These are phyloP conservation scores for Drosophila paranaensis DNA, from an alignment of 2,888 invertebrate genomes.

Conservation along the genomic window DNA sequence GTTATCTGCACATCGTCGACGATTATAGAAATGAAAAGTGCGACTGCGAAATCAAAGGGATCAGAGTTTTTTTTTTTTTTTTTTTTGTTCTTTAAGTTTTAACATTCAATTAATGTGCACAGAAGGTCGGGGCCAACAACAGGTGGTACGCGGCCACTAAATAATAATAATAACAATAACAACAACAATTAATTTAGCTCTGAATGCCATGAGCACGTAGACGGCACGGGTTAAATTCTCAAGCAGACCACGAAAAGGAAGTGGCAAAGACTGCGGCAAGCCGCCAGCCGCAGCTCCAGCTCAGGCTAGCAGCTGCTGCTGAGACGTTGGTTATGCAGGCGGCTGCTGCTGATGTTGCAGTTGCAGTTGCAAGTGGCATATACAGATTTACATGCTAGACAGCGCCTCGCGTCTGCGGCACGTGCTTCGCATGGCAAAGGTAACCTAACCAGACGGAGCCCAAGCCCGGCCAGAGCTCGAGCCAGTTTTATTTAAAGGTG, in stretches of 20 bases:
- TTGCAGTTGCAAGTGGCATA: slow-evolving; percentile 50
- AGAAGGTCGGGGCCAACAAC: slow-evolving; percentile 45
- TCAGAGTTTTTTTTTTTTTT: slow-evolving; percentile 54
- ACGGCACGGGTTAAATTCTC: slow-evolving; percentile 71
- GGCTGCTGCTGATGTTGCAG: slow-evolving; percentile 24
- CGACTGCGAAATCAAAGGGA: slow-evolving; percentile 65
- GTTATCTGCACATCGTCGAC: slow-evolving; percentile 53
- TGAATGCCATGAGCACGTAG: slow-evolving; percentile 65
- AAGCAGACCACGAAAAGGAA: slow-evolving; percentile 79
- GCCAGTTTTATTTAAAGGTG: slow-evolving; percentile 55
- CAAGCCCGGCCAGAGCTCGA: neutral
- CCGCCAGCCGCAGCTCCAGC: slow-evolving; percentile 48
- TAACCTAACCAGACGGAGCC: neutral
- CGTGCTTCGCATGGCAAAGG: slow-evolving; percentile 62
- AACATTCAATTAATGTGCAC: slow-evolving; percentile 71
- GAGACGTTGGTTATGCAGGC: slow-evolving; percentile 62
- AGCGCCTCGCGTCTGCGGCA: slow-evolving; percentile 45
- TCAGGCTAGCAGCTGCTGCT: slow-evolving; percentile 33
- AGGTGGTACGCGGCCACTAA: slow-evolving; percentile 53
- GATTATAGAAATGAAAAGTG: slow-evolving; percentile 70
- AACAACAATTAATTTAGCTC: slow-evolving; percentile 76
- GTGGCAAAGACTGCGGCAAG: slow-evolving; percentile 79
- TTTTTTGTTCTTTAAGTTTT: slow-evolving; percentile 26
- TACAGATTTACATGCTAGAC: slow-evolving; percentile 65
- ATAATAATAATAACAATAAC: slow-evolving; percentile 42